Evolutionary conservation across 1,140 invertebrate genomes (phyloP).

Genomic region (Drosophila saltans): DNA sequence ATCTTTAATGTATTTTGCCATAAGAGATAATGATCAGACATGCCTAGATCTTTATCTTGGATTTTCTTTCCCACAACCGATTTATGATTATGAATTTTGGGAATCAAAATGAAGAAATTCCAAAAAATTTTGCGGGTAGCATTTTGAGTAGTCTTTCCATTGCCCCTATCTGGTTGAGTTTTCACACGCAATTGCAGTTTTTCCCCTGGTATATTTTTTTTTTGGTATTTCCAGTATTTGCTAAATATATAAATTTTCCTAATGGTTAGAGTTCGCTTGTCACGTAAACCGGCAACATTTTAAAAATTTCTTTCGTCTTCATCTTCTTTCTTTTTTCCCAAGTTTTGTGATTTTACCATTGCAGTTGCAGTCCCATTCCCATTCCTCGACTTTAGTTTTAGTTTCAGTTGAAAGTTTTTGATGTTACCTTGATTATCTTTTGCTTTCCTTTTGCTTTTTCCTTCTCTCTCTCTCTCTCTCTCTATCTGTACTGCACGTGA

Average conservation of each 20-base stretch:
- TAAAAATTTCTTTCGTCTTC: neutral
- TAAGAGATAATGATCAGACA: too few relatives aligned
- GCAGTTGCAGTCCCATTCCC: neutral
- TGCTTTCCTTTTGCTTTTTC: too few relatives aligned
- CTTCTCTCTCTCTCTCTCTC: neutral
- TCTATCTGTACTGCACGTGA: neutral
- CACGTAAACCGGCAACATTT: neutral
- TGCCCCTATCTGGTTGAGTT: conserved; percentile 44
- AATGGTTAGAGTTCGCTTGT: too few relatives aligned
- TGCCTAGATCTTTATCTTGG: neutral
- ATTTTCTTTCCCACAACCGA: neutral
- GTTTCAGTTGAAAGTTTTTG: neutral
- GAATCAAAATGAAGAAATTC: neutral
- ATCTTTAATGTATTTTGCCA: too few relatives aligned
- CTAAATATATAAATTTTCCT: conserved; percentile 47
- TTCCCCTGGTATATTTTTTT: conserved; percentile 41
- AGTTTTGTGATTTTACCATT: neutral
- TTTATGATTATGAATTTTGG: conserved; percentile 9
- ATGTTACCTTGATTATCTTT: neutral
- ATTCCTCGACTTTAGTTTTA: neutral
- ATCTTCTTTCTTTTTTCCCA: neutral
- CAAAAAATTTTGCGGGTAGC: neutral
- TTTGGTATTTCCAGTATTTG: conserved; percentile 11
- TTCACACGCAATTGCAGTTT: conserved; percentile 58
- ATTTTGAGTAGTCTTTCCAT: neutral